Evolutionary conservation across 2,888 invertebrate species (phyloP), one percentile per base, ranked within the genome.

Genomic region (Iselma pallidipennis): DNA sequence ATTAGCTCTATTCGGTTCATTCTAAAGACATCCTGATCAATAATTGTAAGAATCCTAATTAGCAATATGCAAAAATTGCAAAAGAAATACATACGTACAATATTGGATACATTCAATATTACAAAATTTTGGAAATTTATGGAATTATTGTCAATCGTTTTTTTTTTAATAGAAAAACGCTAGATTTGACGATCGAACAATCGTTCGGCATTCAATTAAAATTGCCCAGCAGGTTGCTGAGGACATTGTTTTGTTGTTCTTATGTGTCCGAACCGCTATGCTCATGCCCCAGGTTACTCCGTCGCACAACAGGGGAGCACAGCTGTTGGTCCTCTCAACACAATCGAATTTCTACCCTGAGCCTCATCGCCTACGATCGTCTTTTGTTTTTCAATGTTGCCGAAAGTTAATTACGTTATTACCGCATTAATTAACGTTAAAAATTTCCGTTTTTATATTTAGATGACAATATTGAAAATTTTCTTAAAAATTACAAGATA

Each of bases 191-290:
- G 55, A 60, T 57, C 60, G 31, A 57, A 63, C 57, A 59, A 63
- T 54, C 63, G 60, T 59, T 57, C 59, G 57, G 61, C 62, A 72
- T 74, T 74, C 74, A 76, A 76, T 76, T 76, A 76, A 77, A 76
- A 76, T 71, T 73, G 72, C 75, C 65, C 73, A 70, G 71, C 71
- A 69, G 72, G 74, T 71, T 68, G 70, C 61, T 71, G 66, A 68
- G 74, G 76, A 75, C 76, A 77, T 68, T 73, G 74, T 73, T 75
- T 77, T 76, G 75, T 78, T 74, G 73, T 72, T 74, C 73, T 74
- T 72, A 71, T 75, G 67, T 71, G 73, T 72, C 72, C 68, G 67
- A 53, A 59, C 61, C 66, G 66, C 66, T 67, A 70, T 71, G 71
- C 74, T 70, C 70, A 70, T 74, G 74, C 69, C 71, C 68, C 70